Evolutionary conservation across 2,888 invertebrate genomes (phyloP).

Genomic region (Smittia aterrima): DNA sequence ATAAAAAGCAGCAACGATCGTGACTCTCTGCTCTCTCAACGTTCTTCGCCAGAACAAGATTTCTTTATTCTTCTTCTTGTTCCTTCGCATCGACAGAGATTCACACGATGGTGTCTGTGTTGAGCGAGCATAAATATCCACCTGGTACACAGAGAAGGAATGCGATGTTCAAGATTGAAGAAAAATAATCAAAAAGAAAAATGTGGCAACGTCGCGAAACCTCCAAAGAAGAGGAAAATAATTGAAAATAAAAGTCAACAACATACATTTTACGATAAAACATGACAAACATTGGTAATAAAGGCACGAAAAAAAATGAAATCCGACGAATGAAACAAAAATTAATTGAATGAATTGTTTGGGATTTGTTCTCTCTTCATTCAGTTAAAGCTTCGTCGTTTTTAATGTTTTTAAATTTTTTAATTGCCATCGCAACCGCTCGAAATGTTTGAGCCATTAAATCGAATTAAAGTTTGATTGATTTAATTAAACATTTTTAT

Average conservation of each 20-base stretch:
- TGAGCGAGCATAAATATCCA: constrained; percentile 10
- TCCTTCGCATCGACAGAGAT: too few relatives aligned
- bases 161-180: neutral
- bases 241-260: constrained; percentile 18
- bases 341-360: constrained; percentile 40
- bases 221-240: neutral
- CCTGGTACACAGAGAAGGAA: constrained; percentile 11
- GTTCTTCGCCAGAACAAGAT: constrained; percentile 15
- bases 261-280: constrained; percentile 26
- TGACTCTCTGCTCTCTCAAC: neutral
- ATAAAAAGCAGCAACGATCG: neutral
- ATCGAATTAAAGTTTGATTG: constrained; percentile 35
- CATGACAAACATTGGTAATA: constrained; percentile 23
- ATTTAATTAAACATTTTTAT: constrained; percentile 33
- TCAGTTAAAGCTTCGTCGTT: neutral
- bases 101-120: neutral
- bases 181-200: neutral
- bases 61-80: neutral
- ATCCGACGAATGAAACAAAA: neutral
- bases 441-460: neutral
- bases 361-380: constrained; percentile 22
- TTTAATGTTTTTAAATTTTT: constrained; percentile 28
- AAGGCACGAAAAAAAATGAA: constrained; percentile 15
- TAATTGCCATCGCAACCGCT: constrained; percentile 31
- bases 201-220: constrained; percentile 3